A percentile compares a stretch with the other conserved stretches of the same genome.
Evolutionary conservation across 2,113 vertebrate species (phyloP).

Genomic region (Empidonax traillii): DNA sequence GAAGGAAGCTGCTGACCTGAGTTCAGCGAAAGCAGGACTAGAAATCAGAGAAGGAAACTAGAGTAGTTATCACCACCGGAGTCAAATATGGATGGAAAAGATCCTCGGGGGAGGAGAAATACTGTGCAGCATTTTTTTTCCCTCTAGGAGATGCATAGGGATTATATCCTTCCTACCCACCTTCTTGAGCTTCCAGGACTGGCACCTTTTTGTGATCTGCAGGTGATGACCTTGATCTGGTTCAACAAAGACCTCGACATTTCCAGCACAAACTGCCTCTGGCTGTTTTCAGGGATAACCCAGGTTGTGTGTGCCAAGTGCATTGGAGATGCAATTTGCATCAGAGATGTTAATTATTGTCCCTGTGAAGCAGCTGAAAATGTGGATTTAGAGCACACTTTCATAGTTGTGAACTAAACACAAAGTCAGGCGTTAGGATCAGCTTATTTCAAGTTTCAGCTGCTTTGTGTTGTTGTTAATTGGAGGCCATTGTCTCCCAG

Average conservation of each 20-base stretch:
- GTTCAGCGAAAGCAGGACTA: not conserved
- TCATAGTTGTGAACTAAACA: not conserved
- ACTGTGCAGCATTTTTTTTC: accelerated
- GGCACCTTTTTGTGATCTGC: not conserved
- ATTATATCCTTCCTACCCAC: not conserved
- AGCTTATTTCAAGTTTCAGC: not conserved
- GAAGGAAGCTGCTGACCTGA: not conserved
- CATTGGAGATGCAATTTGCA: not conserved
- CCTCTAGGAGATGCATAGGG: accelerated
- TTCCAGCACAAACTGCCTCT: not conserved
- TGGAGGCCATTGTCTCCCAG: not conserved
- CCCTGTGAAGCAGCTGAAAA: not conserved
- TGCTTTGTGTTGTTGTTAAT: not conserved
- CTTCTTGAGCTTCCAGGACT: not conserved
- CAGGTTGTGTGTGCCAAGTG: not conserved
- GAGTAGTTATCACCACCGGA: not conserved
- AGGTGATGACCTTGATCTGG: not conserved
- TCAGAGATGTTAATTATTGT: not conserved
- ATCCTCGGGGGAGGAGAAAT: not conserved
- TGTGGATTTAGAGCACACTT: not conserved
- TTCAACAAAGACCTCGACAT: not conserved
- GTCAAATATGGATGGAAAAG: not conserved
- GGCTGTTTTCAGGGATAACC: not conserved
- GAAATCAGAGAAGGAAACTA: not conserved
- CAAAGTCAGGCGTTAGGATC: accelerated